Evolutionary conservation across 2,113 vertebrate genomes (phyloP), one percentile per base, ranked within the genome.

Genomic region (Neolamprologus modestus): DNA sequence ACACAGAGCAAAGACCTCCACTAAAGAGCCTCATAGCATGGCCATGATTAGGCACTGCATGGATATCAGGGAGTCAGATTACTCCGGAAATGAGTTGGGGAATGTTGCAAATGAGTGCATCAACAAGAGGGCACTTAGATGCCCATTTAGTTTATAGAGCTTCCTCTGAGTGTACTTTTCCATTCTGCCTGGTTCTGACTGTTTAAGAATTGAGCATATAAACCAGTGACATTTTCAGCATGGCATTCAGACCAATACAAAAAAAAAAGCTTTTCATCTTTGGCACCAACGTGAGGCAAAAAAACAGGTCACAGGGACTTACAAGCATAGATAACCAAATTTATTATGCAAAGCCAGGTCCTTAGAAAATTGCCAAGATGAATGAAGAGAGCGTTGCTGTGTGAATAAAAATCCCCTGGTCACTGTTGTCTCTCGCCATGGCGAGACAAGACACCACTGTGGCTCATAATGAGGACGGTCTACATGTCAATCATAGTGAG

Each of bases 251-350:
- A 90, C 88, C 89, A 94, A 92, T 37, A 54, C 21, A 63, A 33
- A 85, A 90, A 90, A 86, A 90, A 40, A 61, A 86, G 87, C 91
- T 87, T 94, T 91, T 94, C 91, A 91, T 95, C 85, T 86, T 84
- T 90, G 88, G 88, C 91, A 78, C 81, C 83, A 63, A 90, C 13
- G 81, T 83, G 71, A 61, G 82, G 68, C 37, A 37, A 88, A 85
- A 92, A 87, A 87, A 59, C 33, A 97, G 97, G 97, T 97, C 96
- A 94, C 76, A 12, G 85, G 86, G 95, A 96, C 95, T 94, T 95
- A 96, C 95, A 96, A 91, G 95, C 90, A 88, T 81, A 91, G 96
- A 96, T 96, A 95, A 94, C 92, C 89, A 94, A 94, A 95, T 96
- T 95, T 95, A 96, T 96, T 95, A 95, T 95, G 94, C 94, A 61